Evolutionary conservation across 2,888 invertebrate genomes (phyloP), one percentile per base, ranked within the genome.

Genomic region (Lithophane ornitopus): DNA sequence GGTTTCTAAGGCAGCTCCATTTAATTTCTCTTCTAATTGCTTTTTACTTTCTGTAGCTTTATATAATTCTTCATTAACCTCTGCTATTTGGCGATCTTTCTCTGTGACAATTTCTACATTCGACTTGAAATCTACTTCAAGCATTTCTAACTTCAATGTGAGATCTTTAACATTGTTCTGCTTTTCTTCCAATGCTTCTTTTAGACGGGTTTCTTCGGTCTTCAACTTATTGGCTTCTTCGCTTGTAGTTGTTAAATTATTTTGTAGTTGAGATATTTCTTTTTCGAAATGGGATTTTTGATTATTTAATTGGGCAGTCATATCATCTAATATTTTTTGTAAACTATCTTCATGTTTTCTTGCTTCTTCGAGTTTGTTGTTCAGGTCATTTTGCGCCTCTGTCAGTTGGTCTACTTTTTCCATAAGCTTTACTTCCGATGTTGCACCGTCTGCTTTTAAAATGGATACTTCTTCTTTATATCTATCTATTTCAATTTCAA

Each of bases 381-480:
- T 95, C 56, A 97, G 91, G 81, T 97, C 96, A 82, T 96, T 95
- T 85, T 96, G 95, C 22, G 96, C 96, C 87, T 94, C 95, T 70
- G 95, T 94, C 61, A 97, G 86, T 89, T 96, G 95, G 75, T 97
- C 96, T 65, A 97, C 94, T 82, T 97, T 95, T 90, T 96, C 95
- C 92, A 97, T 96, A 73, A 97, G 89, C 86, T 96, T 95, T 1
- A 94, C 93, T 92, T 95, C 94, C 7, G 96, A 95, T 63, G 95
- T 93, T 56, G 94, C 94, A 34, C 95, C 94, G 63, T 96, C 95
- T 59, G 94, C 94, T 91, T 96, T 96, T 22, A 97, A 89, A 68
- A 95, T 85, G 8, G 93, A 90, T 78, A 97, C 93, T 87, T 95
- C 94, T 86, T 95, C 94, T 85, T 95, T 96, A 73, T 97, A 94